phyloP scores from a whole-genome alignment of 2,888 invertebrate species.

The Sipunculus nudus region DNA sequence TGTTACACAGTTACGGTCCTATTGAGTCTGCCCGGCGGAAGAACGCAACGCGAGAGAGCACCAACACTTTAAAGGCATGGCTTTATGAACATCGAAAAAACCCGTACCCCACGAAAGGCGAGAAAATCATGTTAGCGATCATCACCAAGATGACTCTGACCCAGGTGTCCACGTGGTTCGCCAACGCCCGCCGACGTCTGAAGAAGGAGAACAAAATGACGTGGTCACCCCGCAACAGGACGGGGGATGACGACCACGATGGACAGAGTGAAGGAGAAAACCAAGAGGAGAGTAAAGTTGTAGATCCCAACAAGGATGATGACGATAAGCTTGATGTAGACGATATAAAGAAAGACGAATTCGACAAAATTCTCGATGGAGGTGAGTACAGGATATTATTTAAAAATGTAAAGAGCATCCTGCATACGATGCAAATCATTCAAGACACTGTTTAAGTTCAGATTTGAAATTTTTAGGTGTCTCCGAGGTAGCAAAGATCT shows the following conservation, averaged over 20 bases:
- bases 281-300: constrained; percentile 64
- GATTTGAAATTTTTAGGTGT: no score
- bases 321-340: constrained; percentile 18
- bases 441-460: no score
- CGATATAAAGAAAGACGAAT: constrained; percentile 21
- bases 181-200: constrained; percentile 88
- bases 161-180: constrained; percentile 93
- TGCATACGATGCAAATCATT: no score
- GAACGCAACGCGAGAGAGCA: constrained; percentile 97
- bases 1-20: no score
- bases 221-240: constrained; percentile 88
- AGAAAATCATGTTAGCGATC: constrained; percentile 95
- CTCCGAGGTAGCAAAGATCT: no score
- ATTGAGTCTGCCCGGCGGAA: constrained; percentile 94
- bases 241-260: constrained; percentile 59
- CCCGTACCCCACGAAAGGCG: constrained; percentile 94
- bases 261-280: constrained; percentile 37
- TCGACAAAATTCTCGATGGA: constrained; percentile 30
- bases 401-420: no score
- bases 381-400: no score
- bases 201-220: constrained; percentile 99
- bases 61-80: constrained; percentile 96
- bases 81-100: constrained; percentile 96
- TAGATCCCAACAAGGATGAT: constrained; percentile 60
- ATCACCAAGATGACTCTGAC: constrained; percentile 96